A percentile compares a stretch with the other conserved stretches of the same genome.
phyloP scores from a whole-genome alignment of 1,140 invertebrate species.

The Palaemon carinicauda region DNA sequence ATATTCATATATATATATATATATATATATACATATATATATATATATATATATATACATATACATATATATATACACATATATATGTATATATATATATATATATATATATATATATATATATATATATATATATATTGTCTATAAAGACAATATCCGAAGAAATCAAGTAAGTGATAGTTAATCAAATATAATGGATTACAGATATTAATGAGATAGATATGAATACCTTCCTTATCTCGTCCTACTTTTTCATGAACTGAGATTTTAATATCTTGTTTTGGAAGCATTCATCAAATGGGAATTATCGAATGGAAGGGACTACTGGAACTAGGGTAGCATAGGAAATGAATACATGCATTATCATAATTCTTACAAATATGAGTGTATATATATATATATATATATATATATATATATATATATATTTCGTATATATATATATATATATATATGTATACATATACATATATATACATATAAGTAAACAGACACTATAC shows the following conservation, averaged over 20 bases:
- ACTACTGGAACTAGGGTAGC: no score
- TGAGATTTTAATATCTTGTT: no score
- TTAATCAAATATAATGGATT: no score
- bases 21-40: neutral
- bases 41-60: neutral
- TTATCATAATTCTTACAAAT: no score
- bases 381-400: constrained; percentile 14
- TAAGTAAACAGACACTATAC: neutral
- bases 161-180: no score
- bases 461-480: neutral
- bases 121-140: neutral
- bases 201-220: no score
- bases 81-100: neutral
- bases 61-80: neutral
- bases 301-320: no score
- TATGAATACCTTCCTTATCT: no score
- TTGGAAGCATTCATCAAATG: no score
- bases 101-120: neutral
- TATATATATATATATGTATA: neutral
- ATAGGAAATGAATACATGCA: no score
- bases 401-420: constrained; percentile 15
- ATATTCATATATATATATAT: neutral
- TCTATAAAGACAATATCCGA: no score
- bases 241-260: no score
- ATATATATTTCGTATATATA: neutral